Conservation (phyloP, 2,888 invertebrate genomes). For the Eilema griseolum region DNA sequence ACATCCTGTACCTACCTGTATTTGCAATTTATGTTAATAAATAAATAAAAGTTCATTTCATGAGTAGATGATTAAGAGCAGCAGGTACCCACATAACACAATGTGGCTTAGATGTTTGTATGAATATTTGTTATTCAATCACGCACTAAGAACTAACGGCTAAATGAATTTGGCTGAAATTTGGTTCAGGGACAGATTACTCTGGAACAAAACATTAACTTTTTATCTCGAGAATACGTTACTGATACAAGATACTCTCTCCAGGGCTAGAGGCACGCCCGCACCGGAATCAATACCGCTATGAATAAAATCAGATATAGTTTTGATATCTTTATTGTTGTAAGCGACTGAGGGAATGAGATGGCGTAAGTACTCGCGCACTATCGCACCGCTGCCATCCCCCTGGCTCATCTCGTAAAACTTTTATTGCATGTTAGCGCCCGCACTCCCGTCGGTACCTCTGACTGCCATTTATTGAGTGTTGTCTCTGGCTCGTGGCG, state of each 20-base stretch:
- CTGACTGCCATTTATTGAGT: neutral
- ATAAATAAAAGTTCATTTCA: too few relatives aligned
- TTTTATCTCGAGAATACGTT: too few relatives aligned
- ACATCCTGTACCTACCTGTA: too few relatives aligned
- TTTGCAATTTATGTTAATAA: too few relatives aligned
- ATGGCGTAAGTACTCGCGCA: neutral
- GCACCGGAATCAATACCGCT: constrained; percentile 4
- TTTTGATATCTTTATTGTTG: neutral
- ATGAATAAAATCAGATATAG: constrained; percentile 10
- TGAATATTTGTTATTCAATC: too few relatives aligned
- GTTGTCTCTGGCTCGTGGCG: neutral
- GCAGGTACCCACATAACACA: too few relatives aligned
- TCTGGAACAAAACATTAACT: too few relatives aligned
- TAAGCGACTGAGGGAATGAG: neutral
- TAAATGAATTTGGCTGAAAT: too few relatives aligned
- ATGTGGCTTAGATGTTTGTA: too few relatives aligned
- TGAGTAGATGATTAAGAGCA: too few relatives aligned
- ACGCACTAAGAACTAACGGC: too few relatives aligned
- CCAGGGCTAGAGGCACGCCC: neutral
- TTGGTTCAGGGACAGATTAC: too few relatives aligned
- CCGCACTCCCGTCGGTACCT: neutral
- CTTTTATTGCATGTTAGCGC: constrained; percentile 6
- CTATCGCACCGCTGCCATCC: neutral
- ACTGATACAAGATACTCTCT: neutral
- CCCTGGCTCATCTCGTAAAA: neutral